Evolutionary conservation across 1,140 invertebrate species (phyloP).

Genomic region (Pinna nobilis): DNA sequence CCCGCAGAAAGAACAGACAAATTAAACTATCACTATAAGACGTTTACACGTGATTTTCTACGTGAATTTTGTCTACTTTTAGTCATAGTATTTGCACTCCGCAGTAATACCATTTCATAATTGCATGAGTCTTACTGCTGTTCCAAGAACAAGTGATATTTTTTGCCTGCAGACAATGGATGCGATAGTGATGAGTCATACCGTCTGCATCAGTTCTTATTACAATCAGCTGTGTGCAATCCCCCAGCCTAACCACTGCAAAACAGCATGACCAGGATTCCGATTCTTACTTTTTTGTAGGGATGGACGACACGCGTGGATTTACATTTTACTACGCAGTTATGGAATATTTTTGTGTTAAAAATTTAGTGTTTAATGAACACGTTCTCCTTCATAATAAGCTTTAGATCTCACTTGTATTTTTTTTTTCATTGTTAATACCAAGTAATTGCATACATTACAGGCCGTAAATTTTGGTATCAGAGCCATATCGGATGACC

Average conservation of each 20-base stretch:
- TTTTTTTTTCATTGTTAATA: conserved; percentile 25
- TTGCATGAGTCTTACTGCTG: too few relatives aligned
- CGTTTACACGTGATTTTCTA: too few relatives aligned
- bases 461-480: conserved; percentile 21
- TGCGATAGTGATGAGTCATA: too few relatives aligned
- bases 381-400: conserved; percentile 27
- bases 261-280: conserved; percentile 22
- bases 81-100: too few relatives aligned
- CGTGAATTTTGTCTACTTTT: too few relatives aligned
- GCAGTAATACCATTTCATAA: too few relatives aligned
- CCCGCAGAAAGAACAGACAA: too few relatives aligned
- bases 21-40: too few relatives aligned
- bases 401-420: conserved; percentile 15
- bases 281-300: conserved; percentile 4
- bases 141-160: too few relatives aligned
- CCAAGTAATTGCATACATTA: conserved; percentile 34
- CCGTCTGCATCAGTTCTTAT: too few relatives aligned
- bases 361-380: background rate
- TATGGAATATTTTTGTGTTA: background rate
- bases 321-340: conserved; percentile 32
- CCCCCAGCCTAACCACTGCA: conserved; percentile 13
- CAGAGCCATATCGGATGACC: background rate
- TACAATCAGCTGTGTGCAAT: conserved; percentile 27
- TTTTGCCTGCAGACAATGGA: too few relatives aligned
- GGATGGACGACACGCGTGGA: conserved; percentile 16